Evolutionary conservation across 2,888 invertebrate species (phyloP).

Genomic region (Drosophila picticornis): DNA sequence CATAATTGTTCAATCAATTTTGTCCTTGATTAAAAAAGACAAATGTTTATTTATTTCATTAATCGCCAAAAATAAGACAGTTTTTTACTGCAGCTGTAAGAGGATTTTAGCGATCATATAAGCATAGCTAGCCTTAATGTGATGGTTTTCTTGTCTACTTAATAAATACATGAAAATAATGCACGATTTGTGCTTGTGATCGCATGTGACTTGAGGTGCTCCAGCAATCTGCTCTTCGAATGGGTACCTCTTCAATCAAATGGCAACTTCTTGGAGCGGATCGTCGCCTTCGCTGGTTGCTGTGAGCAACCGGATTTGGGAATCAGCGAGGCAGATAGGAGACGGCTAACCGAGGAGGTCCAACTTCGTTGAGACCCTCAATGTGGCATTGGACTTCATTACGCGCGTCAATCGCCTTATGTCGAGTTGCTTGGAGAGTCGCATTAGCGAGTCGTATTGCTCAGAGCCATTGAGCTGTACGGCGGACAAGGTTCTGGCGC

Average conservation of each 20-base stretch:
- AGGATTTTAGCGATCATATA: not conserved
- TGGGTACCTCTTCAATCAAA: not conserved
- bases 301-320: slow-evolving; percentile 3
- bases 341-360: not conserved
- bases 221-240: too few relatives aligned
- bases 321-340: slow-evolving; percentile 1
- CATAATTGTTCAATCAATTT: too few relatives aligned
- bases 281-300: not conserved
- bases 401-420: not conserved
- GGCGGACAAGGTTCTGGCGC: not conserved
- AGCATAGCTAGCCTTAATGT: not conserved
- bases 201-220: not conserved
- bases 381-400: not conserved
- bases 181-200: not conserved
- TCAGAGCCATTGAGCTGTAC: not conserved
- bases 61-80: not conserved
- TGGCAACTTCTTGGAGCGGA: not conserved
- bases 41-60: too few relatives aligned
- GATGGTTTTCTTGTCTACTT: not conserved
- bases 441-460: not conserved
- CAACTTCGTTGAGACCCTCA: not conserved
- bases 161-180: not conserved
- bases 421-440: not conserved
- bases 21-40: not conserved
- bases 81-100: not conserved